Percentiles rank a stretch among this genome's conserved stretches.
Evolutionary conservation across 2,888 invertebrate genomes (phyloP).

Genomic region (Drosophila mimetica): DNA sequence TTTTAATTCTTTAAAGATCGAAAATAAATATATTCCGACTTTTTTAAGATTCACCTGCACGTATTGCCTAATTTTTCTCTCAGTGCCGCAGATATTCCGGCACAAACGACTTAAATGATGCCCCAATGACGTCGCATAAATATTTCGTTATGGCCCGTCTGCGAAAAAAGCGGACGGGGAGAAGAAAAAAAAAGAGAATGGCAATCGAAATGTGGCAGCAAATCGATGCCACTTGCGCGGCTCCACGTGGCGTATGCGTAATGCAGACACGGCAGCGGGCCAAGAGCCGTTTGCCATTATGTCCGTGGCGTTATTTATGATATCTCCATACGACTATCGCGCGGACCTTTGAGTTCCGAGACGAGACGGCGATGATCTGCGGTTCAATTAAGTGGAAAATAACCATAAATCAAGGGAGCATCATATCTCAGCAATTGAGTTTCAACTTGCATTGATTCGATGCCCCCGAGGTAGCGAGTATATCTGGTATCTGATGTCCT

Average conservation of each 20-base stretch:
- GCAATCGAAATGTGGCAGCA: slow-evolving; percentile 54
- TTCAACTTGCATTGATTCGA: slow-evolving; percentile 24
- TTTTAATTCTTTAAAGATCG: no score
- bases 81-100: slow-evolving; percentile 4
- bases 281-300: slow-evolving; percentile 65
- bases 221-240: slow-evolving; percentile 62
- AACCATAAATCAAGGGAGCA: slow-evolving; percentile 33
- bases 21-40: no score
- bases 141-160: slow-evolving; percentile 63
- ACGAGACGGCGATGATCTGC: slow-evolving; percentile 19
- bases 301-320: slow-evolving; percentile 41
- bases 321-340: slow-evolving; percentile 9
- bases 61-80: neutral
- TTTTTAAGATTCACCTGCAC: neutral
- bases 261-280: slow-evolving; percentile 41
- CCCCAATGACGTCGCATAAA: slow-evolving; percentile 77
- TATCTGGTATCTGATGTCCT: slow-evolving; percentile 10
- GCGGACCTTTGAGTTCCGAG: slow-evolving; percentile 7
- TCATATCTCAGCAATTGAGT: slow-evolving; percentile 40
- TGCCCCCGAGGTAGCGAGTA: slow-evolving; percentile 1
- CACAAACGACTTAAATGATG: slow-evolving; percentile 67
- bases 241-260: slow-evolving; percentile 63
- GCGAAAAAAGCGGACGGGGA: slow-evolving; percentile 18
- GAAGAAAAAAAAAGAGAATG: slow-evolving; percentile 13
- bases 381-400: slow-evolving; percentile 35